phyloP scores from a whole-genome alignment of 2,888 invertebrate genomes.

The Mycalesis mineus region DNA sequence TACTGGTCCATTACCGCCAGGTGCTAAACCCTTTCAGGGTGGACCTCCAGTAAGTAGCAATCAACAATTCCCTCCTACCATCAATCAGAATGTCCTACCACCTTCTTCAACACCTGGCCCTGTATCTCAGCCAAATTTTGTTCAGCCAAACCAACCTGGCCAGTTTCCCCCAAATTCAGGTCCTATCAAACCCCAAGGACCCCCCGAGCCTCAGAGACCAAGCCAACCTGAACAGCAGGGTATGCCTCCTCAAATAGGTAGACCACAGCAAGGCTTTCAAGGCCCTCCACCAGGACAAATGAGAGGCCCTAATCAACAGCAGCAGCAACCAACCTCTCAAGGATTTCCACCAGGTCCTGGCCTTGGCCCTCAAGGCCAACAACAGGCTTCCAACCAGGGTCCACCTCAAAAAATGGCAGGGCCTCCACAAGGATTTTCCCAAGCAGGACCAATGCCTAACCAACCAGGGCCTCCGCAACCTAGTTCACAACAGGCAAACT shows the following conservation, averaged over 20 bases:
- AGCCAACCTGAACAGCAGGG: slow-evolving; percentile 26
- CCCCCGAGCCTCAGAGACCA: slow-evolving; percentile 30
- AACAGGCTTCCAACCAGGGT: slow-evolving; percentile 25
- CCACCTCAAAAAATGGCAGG: slow-evolving; percentile 20
- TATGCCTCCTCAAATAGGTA: slow-evolving; percentile 33
- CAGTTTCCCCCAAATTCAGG: slow-evolving; percentile 35
- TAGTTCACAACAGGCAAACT: slow-evolving; percentile 10
- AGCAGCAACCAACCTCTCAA: slow-evolving; percentile 33
- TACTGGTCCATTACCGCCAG: slow-evolving; percentile 42
- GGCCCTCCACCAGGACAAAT: slow-evolving; percentile 24
- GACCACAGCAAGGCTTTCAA: slow-evolving; percentile 30
- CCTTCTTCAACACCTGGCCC: slow-evolving; percentile 43
- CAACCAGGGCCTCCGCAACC: slow-evolving; percentile 8
- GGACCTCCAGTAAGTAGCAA: slow-evolving; percentile 44
- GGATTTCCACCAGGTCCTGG: slow-evolving; percentile 26
- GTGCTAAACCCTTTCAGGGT: slow-evolving; percentile 47
- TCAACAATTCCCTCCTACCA: slow-evolving; percentile 36
- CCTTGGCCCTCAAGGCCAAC: slow-evolving; percentile 14
- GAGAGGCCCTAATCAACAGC: slow-evolving; percentile 26
- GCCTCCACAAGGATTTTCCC: slow-evolving; percentile 13
- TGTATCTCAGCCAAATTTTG: slow-evolving; percentile 27
- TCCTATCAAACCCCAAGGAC: slow-evolving; percentile 27
- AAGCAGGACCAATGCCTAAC: slow-evolving; percentile 21
- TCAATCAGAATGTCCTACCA: slow-evolving; percentile 40
- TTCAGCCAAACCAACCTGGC: slow-evolving; percentile 31